phyloP scores from a whole-genome alignment of 2,888 invertebrate genomes.

The Toxonevra muliebris region DNA sequence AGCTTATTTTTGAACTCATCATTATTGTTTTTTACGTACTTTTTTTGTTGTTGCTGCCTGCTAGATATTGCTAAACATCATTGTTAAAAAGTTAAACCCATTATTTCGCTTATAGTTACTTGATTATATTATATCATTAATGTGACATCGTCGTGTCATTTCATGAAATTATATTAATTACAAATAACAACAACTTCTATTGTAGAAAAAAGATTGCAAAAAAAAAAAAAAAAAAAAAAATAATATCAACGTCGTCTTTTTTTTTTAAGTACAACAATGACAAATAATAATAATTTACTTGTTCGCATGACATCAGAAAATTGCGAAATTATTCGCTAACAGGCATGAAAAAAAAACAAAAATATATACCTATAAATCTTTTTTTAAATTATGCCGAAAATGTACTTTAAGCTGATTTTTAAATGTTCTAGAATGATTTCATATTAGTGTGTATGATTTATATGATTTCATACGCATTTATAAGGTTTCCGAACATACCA shows the following conservation, averaged over 20 bases:
- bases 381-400: not conserved
- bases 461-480: not conserved
- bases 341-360: conserved; percentile 8
- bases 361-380: too few relatives aligned
- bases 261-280: conserved; percentile 4
- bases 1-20: too few relatives aligned
- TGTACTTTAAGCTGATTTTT: not conserved
- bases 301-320: conserved; percentile 36
- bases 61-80: too few relatives aligned
- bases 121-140: conserved; percentile 18
- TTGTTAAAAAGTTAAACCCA: not conserved
- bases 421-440: too few relatives aligned
- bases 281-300: conserved; percentile 8
- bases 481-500: not conserved
- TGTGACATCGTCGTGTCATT: conserved; percentile 26
- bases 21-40: too few relatives aligned
- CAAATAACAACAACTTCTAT: not conserved
- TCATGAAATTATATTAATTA: conserved; percentile 23
- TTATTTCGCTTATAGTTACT: not conserved
- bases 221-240: conserved; percentile 13
- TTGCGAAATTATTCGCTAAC: conserved; percentile 28
- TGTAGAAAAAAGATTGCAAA: not conserved
- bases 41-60: too few relatives aligned
- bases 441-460: too few relatives aligned
- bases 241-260: conserved; percentile 10